These are phyloP conservation scores for Apteryx owenii DNA, from an alignment of 2,113 vertebrate genomes.

Conservation along the genomic window DNA sequence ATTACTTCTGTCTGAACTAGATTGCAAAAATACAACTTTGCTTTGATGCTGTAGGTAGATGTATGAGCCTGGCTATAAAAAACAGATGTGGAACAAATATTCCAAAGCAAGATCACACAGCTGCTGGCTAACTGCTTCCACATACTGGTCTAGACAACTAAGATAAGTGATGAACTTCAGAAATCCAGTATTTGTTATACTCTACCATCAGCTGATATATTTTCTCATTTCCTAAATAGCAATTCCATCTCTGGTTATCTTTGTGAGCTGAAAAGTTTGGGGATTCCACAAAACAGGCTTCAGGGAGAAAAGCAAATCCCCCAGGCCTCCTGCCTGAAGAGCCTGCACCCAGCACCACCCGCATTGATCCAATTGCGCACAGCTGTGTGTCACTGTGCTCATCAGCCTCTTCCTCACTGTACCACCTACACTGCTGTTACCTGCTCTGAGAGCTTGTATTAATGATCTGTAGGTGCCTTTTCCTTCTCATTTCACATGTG, in stretches of 20 bases:
- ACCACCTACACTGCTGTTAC: not conserved
- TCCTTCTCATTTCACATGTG: not conserved
- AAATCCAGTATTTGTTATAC: not conserved
- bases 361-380: fast-evolving
- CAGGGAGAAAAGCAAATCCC: not conserved
- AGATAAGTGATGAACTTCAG: not conserved
- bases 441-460: not conserved
- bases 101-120: not conserved
- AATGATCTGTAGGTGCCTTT: not conserved
- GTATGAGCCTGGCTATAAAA: not conserved
- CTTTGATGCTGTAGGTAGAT: not conserved
- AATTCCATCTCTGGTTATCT: not conserved
- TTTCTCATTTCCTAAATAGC: not conserved
- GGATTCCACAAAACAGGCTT: not conserved
- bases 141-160: not conserved
- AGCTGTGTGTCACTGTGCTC: not conserved
- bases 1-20: not conserved
- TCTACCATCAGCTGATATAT: not conserved
- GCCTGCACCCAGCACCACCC: not conserved
- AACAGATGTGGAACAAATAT: not conserved
- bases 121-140: not conserved
- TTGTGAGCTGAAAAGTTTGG: not conserved
- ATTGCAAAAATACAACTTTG: not conserved
- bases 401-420: not conserved
- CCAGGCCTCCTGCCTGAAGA: not conserved